Evolutionary conservation across 1,140 invertebrate species (phyloP).

Genomic region (Trichonephila clavata): DNA sequence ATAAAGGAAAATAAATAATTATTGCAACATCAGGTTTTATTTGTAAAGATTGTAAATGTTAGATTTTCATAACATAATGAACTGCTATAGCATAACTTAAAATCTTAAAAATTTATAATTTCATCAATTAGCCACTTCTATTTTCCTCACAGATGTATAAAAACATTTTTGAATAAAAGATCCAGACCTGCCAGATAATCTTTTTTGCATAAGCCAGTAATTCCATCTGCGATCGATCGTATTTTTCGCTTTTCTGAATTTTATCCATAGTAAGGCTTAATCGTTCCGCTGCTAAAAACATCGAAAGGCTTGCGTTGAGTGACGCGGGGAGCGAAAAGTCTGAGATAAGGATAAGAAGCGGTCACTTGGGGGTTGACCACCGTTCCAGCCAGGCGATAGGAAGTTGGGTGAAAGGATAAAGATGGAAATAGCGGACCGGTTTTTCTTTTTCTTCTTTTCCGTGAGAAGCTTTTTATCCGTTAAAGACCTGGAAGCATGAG

Average conservation of each 20-base stretch:
- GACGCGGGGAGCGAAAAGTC: constrained; percentile 10
- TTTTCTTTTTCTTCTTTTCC: background rate
- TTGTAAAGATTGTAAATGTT: too few relatives aligned
- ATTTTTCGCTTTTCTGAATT: background rate
- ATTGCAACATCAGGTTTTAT: too few relatives aligned
- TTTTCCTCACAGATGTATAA: too few relatives aligned
- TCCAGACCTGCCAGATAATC: too few relatives aligned
- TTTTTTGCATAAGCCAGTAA: background rate
- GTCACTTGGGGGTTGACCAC: constrained; percentile 48
- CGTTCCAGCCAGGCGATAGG: background rate
- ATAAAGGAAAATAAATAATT: too few relatives aligned
- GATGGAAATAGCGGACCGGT: constrained; percentile 6
- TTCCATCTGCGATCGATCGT: background rate
- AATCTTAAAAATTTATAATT: background rate
- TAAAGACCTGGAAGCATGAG: constrained; percentile 9
- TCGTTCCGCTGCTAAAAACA: constrained; percentile 23
- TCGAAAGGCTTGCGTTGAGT: background rate
- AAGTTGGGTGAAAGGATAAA: constrained; percentile 23
- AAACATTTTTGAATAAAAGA: too few relatives aligned
- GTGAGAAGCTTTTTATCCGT: background rate
- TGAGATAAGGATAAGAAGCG: constrained; percentile 46
- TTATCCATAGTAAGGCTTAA: background rate
- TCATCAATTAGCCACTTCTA: too few relatives aligned
- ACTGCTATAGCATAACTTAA: too few relatives aligned
- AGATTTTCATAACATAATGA: too few relatives aligned